Conservation (phyloP, 2,888 invertebrate species). For the Maniola hyperantus region DNA sequence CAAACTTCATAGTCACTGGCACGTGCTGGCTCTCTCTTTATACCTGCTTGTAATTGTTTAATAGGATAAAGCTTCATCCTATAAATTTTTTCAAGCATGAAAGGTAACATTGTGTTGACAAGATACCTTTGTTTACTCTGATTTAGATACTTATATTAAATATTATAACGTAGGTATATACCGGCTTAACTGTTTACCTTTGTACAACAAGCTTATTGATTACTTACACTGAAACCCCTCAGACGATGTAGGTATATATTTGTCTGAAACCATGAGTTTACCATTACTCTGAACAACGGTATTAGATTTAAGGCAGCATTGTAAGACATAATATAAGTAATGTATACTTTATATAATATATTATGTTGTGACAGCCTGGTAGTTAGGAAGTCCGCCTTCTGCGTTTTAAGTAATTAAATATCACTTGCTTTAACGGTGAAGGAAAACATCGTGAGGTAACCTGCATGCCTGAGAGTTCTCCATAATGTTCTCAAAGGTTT, state of each 20-base stretch:
- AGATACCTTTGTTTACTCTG: not conserved
- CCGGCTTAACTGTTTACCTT: conserved; percentile 4
- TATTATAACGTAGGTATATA: not conserved
- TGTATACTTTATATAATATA: not conserved
- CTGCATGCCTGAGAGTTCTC: too few species aligned
- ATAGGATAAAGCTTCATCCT: too few species aligned
- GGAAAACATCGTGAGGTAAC: too few species aligned
- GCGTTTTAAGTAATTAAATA: too few species aligned
- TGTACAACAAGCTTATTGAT: conserved; percentile 2
- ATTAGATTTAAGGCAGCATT: not conserved
- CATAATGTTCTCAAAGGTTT: too few species aligned
- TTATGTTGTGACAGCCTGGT: too few species aligned
- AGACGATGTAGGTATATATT: not conserved
- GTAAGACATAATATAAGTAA: not conserved
- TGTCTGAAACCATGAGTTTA: conserved; percentile 4
- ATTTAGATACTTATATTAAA: not conserved
- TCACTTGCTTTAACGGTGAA: too few species aligned
- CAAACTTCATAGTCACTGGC: too few species aligned
- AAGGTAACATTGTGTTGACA: not conserved
- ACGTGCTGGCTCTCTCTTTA: too few species aligned
- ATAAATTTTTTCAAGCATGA: too few species aligned
- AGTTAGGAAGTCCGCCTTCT: too few species aligned
- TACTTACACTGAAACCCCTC: conserved; percentile 5
- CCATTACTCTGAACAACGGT: not conserved
- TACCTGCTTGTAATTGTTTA: too few species aligned